Evolutionary conservation across 2,888 invertebrate species (phyloP).

Genomic region (Laothoe populi): DNA sequence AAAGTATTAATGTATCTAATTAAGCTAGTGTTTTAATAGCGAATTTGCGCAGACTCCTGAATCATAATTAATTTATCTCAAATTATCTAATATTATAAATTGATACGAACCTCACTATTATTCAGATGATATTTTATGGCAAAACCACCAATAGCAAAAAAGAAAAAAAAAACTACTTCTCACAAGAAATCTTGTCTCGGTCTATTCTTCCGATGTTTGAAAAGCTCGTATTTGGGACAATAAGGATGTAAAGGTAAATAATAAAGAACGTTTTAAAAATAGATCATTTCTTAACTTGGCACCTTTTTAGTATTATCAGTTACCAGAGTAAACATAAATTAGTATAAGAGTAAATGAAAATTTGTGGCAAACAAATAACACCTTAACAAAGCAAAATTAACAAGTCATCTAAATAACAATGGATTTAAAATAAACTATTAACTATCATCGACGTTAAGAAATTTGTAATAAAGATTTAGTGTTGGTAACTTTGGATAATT

Average conservation of each 20-base stretch:
- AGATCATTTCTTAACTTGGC: constrained; percentile 2
- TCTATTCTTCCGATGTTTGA: neutral
- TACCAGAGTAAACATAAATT: neutral
- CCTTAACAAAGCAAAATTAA: neutral
- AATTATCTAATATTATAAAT: too few relatives aligned
- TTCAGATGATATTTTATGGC: neutral
- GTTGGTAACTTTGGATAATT: constrained; percentile 9
- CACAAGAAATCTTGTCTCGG: neutral
- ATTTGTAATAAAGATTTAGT: neutral
- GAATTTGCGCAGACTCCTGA: neutral
- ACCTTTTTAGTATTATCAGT: constrained; percentile 23
- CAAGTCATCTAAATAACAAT: neutral
- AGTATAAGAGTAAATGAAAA: constrained; percentile 1
- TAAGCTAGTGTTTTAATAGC: neutral
- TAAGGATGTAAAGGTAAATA: neutral
- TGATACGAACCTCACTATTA: too few relatives aligned
- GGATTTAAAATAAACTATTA: neutral
- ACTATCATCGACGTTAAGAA: neutral
- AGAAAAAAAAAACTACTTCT: neutral
- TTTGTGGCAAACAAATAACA: neutral
- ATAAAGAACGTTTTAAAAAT: neutral
- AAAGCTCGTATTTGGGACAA: constrained; percentile 16
- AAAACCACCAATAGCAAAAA: neutral
- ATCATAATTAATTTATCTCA: too few relatives aligned
- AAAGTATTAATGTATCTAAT: neutral